Base-by-base conservation (phyloP, 2,888 invertebrate genomes). In the Callosobruchus maculatus region DNA sequence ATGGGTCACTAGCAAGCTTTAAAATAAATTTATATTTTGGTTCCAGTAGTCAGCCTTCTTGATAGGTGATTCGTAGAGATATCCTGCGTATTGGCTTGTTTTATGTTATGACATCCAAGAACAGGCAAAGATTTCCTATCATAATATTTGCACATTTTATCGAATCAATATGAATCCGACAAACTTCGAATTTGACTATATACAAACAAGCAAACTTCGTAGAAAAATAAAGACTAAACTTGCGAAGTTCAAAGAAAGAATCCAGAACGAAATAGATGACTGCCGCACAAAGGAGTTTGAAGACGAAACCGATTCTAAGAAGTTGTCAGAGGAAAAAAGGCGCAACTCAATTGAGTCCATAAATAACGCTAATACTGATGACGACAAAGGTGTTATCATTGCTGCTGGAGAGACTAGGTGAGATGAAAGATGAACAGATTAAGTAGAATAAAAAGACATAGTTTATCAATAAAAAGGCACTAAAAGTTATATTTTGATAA, bases 191-290 rank as follows among this genome's bases (percentile, higher is more conserved):
- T 67, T 73, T 31, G 70, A 75, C 22, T 80, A 80, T 68, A 78
- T 75, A 13, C 76, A 80, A 22, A 82, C 82, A 0, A 82, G 80
- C 49, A 77, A 77, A 3, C 30, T 82, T 3, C 78, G 80, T 2
- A 77, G 81, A 18, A 81, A 80, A 79, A 71, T 82, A 20, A 80
- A 79, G 74, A 79, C 79, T 0, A 80, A 77, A 70, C 69, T 80
- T 1, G 22, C 75, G 4, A 74, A 74, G 5, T 71, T 80, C 4
- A 77, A 76, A 49, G 71, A 75, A 30, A 76, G 73, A 75, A 69
- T 79, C 1, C 75, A 78, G 20, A 72, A 76, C 18, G 80, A 79
- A 71, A 69, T 79, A 49, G 49, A 49, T 49, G 49, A 7, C 13
- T 49, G 49, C 18, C 49, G 13, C 5, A 18, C 13, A 13, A 49